A percentile compares a stretch with the other conserved stretches of the same genome.
Evolutionary conservation across 2,797 vertebrate genomes (phyloP).

Genomic region (Sternotherus odoratus): DNA sequence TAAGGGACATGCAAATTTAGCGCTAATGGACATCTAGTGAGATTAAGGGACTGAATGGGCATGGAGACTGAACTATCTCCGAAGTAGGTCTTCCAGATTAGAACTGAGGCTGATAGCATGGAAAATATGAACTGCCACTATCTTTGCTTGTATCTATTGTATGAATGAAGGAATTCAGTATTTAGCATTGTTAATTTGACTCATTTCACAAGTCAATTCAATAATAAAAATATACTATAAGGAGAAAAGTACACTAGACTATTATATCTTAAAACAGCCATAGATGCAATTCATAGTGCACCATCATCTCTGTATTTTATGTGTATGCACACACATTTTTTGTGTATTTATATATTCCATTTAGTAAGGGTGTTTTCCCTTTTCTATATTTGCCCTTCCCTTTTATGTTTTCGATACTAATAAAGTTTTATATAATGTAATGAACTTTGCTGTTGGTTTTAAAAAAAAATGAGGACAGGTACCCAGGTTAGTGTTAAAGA

Average conservation of each 20-base stretch:
- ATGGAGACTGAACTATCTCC: background rate
- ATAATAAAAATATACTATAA: background rate
- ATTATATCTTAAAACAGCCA: background rate
- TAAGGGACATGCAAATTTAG: background rate
- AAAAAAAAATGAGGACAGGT: background rate
- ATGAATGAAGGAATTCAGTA: background rate
- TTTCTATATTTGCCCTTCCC: background rate
- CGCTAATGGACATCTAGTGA: background rate
- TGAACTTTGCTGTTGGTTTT: background rate
- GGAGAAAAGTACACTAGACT: background rate
- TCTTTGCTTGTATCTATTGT: background rate
- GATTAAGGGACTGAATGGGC: background rate
- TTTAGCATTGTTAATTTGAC: background rate
- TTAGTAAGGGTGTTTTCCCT: background rate
- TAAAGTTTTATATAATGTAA: conserved; percentile 1
- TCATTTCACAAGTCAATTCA: background rate
- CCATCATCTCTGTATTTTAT: background rate
- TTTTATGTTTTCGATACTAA: background rate
- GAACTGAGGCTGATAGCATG: background rate
- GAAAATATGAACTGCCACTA: background rate
- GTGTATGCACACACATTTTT: background rate
- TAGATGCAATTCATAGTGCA: background rate
- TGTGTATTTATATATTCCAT: background rate
- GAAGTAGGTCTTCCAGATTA: background rate
- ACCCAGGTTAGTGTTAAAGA: background rate